Percentiles rank a stretch among this genome's conserved stretches.
These are phyloP conservation scores for Simalia tracyae DNA, from an alignment of 2,797 vertebrate species.

Conservation along the genomic window DNA sequence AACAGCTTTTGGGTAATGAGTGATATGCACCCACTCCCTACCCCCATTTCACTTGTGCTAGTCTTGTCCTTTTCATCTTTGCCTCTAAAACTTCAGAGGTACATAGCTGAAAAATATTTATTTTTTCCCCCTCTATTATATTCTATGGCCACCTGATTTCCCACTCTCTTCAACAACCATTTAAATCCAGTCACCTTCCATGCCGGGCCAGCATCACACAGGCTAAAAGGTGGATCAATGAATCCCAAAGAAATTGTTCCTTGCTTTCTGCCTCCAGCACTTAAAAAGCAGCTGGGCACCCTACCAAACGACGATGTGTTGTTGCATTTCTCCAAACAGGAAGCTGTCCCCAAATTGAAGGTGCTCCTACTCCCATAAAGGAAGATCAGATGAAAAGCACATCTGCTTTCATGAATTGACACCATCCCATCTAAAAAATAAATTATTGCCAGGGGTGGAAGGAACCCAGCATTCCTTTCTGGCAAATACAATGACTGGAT, in stretches of 20 bases:
- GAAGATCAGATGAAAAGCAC: too few relatives aligned
- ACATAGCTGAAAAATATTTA: neutral
- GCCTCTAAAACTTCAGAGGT: neutral
- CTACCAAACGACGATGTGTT: neutral
- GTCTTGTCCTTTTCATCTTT: neutral
- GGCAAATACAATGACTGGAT: neutral
- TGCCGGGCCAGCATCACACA: slow-evolving; percentile 32
- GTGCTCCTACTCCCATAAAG: too few relatives aligned
- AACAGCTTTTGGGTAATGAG: neutral
- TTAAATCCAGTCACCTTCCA: slow-evolving; percentile 17
- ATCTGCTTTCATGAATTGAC: too few relatives aligned
- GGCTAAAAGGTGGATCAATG: neutral
- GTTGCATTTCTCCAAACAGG: too few relatives aligned
- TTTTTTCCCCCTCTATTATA: neutral
- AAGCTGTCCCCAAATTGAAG: too few relatives aligned
- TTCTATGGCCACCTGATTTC: slow-evolving; percentile 40
- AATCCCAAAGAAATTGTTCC: neutral
- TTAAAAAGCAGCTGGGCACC: slow-evolving; percentile 11
- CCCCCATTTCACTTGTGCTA: too few relatives aligned
- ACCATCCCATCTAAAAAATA: too few relatives aligned
- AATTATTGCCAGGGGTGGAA: too few relatives aligned
- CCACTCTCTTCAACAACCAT: slow-evolving; percentile 23
- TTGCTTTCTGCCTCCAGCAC: neutral
- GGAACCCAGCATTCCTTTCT: too few relatives aligned
- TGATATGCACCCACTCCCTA: too few relatives aligned